Evolutionary conservation across 2,888 invertebrate species (phyloP).

Genomic region (Diadromus collaris): DNA sequence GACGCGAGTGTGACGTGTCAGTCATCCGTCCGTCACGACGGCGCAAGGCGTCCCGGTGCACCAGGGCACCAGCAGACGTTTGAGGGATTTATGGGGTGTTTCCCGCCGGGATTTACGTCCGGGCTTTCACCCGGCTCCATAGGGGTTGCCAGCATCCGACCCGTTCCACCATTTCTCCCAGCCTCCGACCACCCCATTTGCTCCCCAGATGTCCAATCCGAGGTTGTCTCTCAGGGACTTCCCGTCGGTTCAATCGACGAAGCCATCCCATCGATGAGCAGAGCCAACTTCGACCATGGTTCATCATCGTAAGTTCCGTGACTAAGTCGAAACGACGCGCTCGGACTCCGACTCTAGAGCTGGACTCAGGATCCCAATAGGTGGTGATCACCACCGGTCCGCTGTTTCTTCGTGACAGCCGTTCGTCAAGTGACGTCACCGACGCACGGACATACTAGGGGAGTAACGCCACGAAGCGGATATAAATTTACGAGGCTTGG

Average conservation of each 20-base stretch:
- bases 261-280: no score
- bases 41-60: slow-evolving; percentile 76
- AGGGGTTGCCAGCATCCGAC: slow-evolving; percentile 6
- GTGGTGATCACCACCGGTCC: no score
- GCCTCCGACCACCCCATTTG: neutral
- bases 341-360: neutral
- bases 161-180: neutral
- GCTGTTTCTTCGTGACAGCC: slow-evolving; percentile 47
- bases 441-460: slow-evolving; percentile 75
- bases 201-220: no score
- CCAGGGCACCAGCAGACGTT: slow-evolving; percentile 79
- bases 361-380: neutral
- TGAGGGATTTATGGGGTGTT: slow-evolving; percentile 78
- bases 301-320: no score
- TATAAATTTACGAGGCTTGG: slow-evolving; percentile 72
- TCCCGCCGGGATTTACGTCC: slow-evolving; percentile 65
- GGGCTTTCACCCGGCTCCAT: slow-evolving; percentile 44
- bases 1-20: slow-evolving; percentile 69
- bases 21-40: slow-evolving; percentile 79
- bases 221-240: no score
- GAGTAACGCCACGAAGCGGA: slow-evolving; percentile 73
- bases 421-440: slow-evolving; percentile 75
- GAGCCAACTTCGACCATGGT: no score
- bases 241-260: no score
- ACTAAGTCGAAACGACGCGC: neutral